These are phyloP conservation scores for Tachycineta bicolor DNA, from an alignment of 2,113 vertebrate genomes.

Conservation along the genomic window DNA sequence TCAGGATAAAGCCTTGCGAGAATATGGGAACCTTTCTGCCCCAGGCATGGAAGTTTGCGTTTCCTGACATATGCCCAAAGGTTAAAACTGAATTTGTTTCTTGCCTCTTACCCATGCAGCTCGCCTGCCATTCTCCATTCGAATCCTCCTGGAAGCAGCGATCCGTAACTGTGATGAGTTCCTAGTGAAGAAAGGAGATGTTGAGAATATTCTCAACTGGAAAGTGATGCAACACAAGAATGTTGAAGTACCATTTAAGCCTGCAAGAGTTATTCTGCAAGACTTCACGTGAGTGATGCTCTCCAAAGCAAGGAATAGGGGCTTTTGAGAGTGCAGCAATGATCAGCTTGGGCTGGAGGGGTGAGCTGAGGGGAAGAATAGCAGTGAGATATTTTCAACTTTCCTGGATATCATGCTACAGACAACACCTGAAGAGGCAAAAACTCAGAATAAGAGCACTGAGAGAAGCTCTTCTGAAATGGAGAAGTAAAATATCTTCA, in stretches of 20 bases:
- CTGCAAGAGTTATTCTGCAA: constrained; percentile 94
- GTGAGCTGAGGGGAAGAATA: not conserved
- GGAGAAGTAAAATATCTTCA: not conserved
- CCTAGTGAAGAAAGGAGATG: constrained; percentile 87
- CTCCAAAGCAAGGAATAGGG: not conserved
- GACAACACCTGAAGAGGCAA: not conserved
- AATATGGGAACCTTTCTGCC: not conserved
- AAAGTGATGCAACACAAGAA: constrained; percentile 83
- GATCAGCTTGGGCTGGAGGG: not conserved
- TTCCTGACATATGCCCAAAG: not conserved
- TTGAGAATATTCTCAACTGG: constrained; percentile 96
- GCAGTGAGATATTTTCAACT: not conserved
- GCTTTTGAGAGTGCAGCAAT: not conserved
- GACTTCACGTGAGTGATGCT: constrained; percentile 91
- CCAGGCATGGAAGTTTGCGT: fast-evolving
- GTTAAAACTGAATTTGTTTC: not conserved
- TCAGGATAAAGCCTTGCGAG: not conserved
- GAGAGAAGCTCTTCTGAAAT: not conserved
- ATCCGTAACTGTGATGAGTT: constrained; percentile 94
- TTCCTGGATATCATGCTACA: not conserved
- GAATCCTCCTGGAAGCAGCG: constrained; percentile 91
- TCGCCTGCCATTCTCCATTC: constrained; percentile 89
- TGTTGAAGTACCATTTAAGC: constrained; percentile 94
- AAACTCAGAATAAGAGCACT: not conserved
- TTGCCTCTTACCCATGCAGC: constrained; percentile 65